Base-by-base conservation (phyloP, 2,888 invertebrate species). In the Spodoptera exigua region DNA sequence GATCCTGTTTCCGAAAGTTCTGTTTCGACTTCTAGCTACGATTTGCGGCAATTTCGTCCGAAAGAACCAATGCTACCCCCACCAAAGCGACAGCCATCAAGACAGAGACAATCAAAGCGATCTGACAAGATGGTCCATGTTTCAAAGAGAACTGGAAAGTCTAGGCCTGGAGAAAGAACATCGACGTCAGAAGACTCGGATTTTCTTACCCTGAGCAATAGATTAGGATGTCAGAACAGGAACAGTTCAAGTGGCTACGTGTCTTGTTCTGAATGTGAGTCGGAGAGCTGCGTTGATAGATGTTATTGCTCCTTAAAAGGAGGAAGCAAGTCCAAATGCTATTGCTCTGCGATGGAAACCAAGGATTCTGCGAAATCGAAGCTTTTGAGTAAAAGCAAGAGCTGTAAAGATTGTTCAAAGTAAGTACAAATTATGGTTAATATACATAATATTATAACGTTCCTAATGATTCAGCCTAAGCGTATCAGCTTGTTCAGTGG, bases 201-300 rank as follows among this genome's bases (percentile, higher is more conserved):
- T 70, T 94, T 95, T 77, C 80, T 94, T 60, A 95, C 95, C 2
- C 87, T 95, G 1, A 95, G 95, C 73, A 95, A 95, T 73, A 90
- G 95, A 56, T 86, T 95, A 3, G 95, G 95, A 48, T 95, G 95
- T 62, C 94, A 95, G 66, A 95, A 96, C 67, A 85, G 96, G 39
- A 96, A 96, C 74, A 96, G 96, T 79, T 96, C 96, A 7, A 96
- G 96, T 78, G 96, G 96, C 76, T 98, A 98, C 83, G 97, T 98
- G 0, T 97, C 97, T 2, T 98, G 98, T 85, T 98, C 98, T 40
- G 98, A 98, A 87, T 98, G 98, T 83, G 98, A 98, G 81, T 97
- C 97, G 2, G 98, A 98, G 76, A 96, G 97, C 12, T 98, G 98
- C 81, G 96, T 97, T 0, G 98, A 98, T 83, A 96, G 97, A 77